A percentile compares a stretch with the other conserved stretches of the same genome.
Evolutionary conservation across 2,888 invertebrate species (phyloP).

Genomic region (Cheilosia grossa): DNA sequence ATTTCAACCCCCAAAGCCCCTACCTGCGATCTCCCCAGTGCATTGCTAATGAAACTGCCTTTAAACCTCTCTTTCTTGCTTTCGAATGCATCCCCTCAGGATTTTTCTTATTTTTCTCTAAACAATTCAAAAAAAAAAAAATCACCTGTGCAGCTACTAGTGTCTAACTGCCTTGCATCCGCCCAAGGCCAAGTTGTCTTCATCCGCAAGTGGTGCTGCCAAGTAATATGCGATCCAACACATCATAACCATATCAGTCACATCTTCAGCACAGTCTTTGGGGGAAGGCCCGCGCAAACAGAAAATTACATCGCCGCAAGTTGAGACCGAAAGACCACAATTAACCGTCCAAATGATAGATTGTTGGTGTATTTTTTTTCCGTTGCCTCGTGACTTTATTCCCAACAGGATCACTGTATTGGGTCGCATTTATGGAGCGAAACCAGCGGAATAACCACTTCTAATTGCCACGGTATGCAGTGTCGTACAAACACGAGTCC

Average conservation of each 20-base stretch:
- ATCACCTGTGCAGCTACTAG: too few species aligned
- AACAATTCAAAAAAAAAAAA: too few species aligned
- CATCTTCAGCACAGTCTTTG: neutral
- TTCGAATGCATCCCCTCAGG: too few species aligned
- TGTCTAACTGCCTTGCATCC: too few species aligned
- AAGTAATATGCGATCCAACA: neutral
- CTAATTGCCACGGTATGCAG: constrained; percentile 30
- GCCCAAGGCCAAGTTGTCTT: too few species aligned
- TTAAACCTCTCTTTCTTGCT: too few species aligned
- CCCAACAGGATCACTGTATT: constrained; percentile 8
- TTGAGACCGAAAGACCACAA: constrained; percentile 21
- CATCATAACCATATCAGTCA: constrained; percentile 8
- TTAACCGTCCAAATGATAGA: constrained; percentile 41
- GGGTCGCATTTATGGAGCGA: constrained; percentile 16
- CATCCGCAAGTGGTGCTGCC: too few species aligned
- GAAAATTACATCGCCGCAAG: constrained; percentile 1
- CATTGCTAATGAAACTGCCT: too few species aligned
- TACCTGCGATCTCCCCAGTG: too few species aligned
- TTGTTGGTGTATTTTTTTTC: neutral
- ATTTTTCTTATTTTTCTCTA: too few species aligned
- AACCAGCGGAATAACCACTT: constrained; percentile 26
- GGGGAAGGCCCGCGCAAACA: neutral
- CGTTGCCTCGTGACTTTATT: neutral
- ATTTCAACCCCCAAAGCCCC: too few species aligned
- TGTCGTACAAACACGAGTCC: constrained; percentile 7